Base-by-base conservation (phyloP, 2,113 vertebrate genomes). In the Numida meleagris region DNA sequence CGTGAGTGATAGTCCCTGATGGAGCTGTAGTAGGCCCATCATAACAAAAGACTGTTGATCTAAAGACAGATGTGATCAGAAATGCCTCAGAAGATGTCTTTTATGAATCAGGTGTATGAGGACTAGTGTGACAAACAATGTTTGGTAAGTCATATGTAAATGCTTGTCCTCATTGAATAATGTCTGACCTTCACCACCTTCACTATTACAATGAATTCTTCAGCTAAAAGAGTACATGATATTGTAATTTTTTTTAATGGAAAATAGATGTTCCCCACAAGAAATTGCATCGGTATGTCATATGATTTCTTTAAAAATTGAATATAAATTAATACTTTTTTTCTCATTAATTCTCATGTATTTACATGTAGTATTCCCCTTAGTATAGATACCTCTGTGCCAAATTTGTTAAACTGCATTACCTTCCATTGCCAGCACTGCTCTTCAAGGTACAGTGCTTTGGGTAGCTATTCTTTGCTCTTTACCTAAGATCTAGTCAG, bases 21-120 rank as follows among this genome's bases (percentile, higher is more conserved):
- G 27, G n/a, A 38, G 45, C 13, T 36, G 17, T 58, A 40, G 15
- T 14, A 50, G 24, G 18, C 8, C n/a, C 27, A 9, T 0, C 2
- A 12, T 36, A 82, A 72, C 0, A 0, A 55, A 78, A 43, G 13
- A 19, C 10, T 81, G 24, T 5, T 43, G 61, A 91, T 16, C 13
- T 58, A 50, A 67, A 84, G 24, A 67, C 20, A 29, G 45, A 2
- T 24, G 29, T 27, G 3, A 1, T 58, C 36, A 53, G 20, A 71
- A 81, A 82, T 24, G 24, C 27, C 19, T 53, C 51, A 71, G 23
- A 38, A 78, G 25, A n/a, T 7, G 6, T 84, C 15, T 61, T 34
- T 48, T 43, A 25, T 84, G 31, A 66, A 29, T 53, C 57, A 40
- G 50, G 13, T 7, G 9, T 66, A 61, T n/a, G 31, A 82, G 27